phyloP scores from a whole-genome alignment of 2,888 invertebrate genomes.

The Apodemia duryi region DNA sequence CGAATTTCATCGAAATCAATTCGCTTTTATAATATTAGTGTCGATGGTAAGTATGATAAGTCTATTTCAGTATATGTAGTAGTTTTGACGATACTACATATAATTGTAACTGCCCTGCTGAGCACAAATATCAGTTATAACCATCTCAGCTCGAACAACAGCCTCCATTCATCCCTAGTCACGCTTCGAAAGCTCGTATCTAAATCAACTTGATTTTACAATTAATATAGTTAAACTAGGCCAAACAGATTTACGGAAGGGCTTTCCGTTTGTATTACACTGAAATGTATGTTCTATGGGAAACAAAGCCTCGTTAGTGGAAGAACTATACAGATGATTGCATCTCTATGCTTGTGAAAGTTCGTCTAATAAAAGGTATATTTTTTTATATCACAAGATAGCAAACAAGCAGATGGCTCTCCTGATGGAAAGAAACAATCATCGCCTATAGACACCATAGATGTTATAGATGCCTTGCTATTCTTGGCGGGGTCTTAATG shows the following conservation, averaged over 20 bases:
- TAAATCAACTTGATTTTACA: constrained; percentile 22
- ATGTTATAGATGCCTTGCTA: too few species aligned
- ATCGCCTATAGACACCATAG: too few species aligned
- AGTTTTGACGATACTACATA: constrained; percentile 36
- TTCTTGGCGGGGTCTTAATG: too few species aligned
- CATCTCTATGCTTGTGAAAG: too few species aligned
- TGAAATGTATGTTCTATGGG: neutral
- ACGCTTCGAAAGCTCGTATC: constrained; percentile 47
- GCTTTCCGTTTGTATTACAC: neutral
- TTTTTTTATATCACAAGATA: too few species aligned
- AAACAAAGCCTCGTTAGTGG: neutral
- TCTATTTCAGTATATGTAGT: constrained; percentile 2
- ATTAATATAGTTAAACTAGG: constrained; percentile 25
- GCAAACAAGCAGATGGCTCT: too few species aligned
- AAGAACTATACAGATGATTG: neutral
- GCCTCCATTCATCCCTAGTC: constrained; percentile 58
- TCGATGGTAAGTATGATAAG: neutral
- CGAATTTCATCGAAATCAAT: too few species aligned
- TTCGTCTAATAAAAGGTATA: too few species aligned
- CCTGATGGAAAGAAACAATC: too few species aligned
- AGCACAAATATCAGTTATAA: constrained; percentile 43
- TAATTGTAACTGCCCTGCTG: constrained; percentile 41
- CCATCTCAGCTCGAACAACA: constrained; percentile 38
- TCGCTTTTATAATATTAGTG: too few species aligned
- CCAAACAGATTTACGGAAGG: neutral